phyloP scores from a whole-genome alignment of 2,113 vertebrate genomes.

The Lethenteron reissneri region DNA sequence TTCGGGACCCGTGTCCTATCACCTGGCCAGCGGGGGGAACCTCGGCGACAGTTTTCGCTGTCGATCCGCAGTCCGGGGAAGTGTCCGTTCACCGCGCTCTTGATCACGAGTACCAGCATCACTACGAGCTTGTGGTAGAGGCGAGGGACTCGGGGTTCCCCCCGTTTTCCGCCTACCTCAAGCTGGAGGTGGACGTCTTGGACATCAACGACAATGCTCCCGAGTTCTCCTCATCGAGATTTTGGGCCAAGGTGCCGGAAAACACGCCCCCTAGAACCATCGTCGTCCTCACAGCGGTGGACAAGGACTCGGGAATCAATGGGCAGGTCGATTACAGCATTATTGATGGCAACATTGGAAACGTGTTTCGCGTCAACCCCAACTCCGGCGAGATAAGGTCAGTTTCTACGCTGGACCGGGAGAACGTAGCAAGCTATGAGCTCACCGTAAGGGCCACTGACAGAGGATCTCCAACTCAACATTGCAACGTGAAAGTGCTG shows the following conservation, averaged over 20 bases:
- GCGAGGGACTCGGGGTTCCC: slow-evolving; percentile 78
- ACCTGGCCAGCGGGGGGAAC: slow-evolving; percentile 65
- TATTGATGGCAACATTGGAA: slow-evolving; percentile 50
- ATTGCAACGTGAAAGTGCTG: slow-evolving; percentile 36
- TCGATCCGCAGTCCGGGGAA: slow-evolving; percentile 70
- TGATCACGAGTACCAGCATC: slow-evolving; percentile 67
- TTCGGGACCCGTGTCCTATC: slow-evolving; percentile 58
- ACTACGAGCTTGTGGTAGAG: slow-evolving; percentile 74
- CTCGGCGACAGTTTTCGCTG: slow-evolving; percentile 53
- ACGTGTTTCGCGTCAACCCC: slow-evolving; percentile 52
- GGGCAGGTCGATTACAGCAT: slow-evolving; percentile 66
- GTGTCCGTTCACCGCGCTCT: slow-evolving; percentile 40
- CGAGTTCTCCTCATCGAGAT: slow-evolving; percentile 21
- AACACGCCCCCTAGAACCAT: slow-evolving; percentile 57
- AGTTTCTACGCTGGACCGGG: slow-evolving; percentile 54
- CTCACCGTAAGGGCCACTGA: slow-evolving; percentile 59
- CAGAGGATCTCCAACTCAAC: slow-evolving; percentile 41
- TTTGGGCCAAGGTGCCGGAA: slow-evolving; percentile 15
- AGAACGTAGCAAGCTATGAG: slow-evolving; percentile 39
- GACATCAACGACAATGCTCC: slow-evolving; percentile 81
- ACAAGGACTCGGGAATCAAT: slow-evolving; percentile 63
- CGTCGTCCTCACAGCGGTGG: slow-evolving; percentile 40
- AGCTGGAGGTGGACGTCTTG: slow-evolving; percentile 46
- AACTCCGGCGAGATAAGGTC: slow-evolving; percentile 68
- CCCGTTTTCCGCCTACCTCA: slow-evolving; percentile 76